Percentiles rank a stretch among this genome's conserved stretches.
Evolutionary conservation across 2,113 vertebrate species (phyloP).

Genomic region (Gopherus flavomarginatus): DNA sequence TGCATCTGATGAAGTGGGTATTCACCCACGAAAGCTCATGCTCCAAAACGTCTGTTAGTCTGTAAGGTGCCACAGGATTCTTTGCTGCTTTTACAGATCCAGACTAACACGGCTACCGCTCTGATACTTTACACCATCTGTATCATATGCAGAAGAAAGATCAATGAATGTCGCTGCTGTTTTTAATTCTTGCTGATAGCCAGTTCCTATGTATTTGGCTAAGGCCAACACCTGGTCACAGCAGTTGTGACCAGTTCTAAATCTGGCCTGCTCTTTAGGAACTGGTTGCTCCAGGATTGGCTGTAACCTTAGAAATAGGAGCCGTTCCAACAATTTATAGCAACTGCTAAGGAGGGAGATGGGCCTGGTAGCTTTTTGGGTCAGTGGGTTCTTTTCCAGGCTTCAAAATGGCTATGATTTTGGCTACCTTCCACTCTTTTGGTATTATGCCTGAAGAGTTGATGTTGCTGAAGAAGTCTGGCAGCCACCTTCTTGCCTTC

Average conservation of each 20-base stretch:
- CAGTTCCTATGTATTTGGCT: neutral
- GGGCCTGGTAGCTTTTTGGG: neutral
- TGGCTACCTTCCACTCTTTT: too few relatives aligned
- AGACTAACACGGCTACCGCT: too few relatives aligned
- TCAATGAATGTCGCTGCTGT: neutral
- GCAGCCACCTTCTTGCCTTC: neutral
- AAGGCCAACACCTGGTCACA: neutral
- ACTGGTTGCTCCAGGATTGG: neutral
- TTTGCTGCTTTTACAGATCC: too few relatives aligned
- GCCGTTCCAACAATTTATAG: neutral
- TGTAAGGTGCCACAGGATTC: too few relatives aligned
- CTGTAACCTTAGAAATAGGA: neutral
- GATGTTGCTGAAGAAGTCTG: neutral
- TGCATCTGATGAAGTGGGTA: too few relatives aligned
- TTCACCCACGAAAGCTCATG: too few relatives aligned
- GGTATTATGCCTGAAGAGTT: neutral
- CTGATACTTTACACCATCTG: neutral
- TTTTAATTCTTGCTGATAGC: neutral
- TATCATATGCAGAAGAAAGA: neutral
- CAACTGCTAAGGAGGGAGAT: neutral
- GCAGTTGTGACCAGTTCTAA: neutral
- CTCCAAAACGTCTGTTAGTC: too few relatives aligned
- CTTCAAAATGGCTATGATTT: neutral
- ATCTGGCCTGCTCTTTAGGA: neutral
- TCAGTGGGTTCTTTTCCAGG: neutral